These are phyloP conservation scores for Odontocerum albicorne DNA, from an alignment of 2,888 invertebrate genomes.

Conservation along the genomic window DNA sequence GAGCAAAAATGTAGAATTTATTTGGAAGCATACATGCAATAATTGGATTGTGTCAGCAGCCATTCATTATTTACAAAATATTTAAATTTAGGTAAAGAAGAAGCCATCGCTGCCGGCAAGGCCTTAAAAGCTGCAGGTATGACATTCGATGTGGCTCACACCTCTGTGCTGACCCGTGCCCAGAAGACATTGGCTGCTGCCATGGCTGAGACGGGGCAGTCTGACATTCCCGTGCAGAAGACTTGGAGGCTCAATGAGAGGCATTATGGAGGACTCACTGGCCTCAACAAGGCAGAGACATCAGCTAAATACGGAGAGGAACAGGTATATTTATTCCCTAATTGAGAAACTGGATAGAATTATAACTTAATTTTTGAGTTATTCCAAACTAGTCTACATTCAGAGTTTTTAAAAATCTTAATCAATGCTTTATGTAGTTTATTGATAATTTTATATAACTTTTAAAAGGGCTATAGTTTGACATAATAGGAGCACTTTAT, in stretches of 20 bases:
- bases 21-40: no score
- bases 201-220: constrained; percentile 66
- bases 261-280: constrained; percentile 85
- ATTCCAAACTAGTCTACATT: no score
- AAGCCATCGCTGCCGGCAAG: constrained; percentile 72
- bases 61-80: no score
- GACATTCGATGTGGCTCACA: constrained; percentile 78
- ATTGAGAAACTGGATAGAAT: no score
- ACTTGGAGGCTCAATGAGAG: constrained; percentile 87
- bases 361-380: no score
- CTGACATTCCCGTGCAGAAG: constrained; percentile 66
- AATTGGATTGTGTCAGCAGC: no score
- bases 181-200: constrained; percentile 72
- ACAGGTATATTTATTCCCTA: constrained; percentile 56
- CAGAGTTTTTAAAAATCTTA: no score
- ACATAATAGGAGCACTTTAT: no score
- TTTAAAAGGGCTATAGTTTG: no score
- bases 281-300: constrained; percentile 82
- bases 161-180: constrained; percentile 78
- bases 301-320: constrained; percentile 84
- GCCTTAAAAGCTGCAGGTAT: constrained; percentile 70
- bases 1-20: no score
- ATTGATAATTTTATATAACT: no score
- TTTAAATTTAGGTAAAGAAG: constrained; percentile 70
- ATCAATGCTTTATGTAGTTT: no score